phyloP scores from a whole-genome alignment of 2,113 vertebrate species.

The Bubo blakistoni region DNA sequence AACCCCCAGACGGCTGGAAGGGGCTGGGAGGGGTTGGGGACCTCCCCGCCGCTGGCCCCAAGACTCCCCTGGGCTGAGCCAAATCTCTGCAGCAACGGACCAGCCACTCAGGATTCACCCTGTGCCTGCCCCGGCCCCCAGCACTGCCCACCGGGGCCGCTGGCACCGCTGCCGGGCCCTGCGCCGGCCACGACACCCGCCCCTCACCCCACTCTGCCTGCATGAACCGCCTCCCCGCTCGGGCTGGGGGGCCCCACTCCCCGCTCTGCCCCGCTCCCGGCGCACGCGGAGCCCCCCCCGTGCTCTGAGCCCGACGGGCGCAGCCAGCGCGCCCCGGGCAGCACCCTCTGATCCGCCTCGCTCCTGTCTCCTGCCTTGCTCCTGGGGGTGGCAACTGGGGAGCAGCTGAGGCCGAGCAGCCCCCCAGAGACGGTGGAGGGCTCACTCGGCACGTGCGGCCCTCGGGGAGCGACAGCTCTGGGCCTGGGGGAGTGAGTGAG shows the following conservation, averaged over 20 bases:
- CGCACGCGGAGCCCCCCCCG: fast-evolving
- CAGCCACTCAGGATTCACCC: constrained; percentile 53
- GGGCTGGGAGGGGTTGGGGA: neutral
- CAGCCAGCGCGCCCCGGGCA: neutral
- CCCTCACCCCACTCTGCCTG: neutral
- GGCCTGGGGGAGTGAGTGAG: neutral
- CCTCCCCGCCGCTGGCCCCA: neutral
- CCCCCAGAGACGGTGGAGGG: neutral
- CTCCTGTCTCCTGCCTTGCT: neutral
- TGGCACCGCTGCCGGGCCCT: neutral
- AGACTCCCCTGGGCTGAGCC: neutral
- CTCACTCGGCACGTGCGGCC: fast-evolving
- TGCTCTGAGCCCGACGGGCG: neutral
- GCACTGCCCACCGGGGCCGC: neutral
- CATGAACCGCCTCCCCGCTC: neutral
- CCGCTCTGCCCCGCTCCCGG: neutral
- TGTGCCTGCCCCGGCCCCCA: neutral
- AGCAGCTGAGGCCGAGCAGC: neutral
- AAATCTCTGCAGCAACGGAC: neutral
- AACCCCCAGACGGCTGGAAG: neutral
- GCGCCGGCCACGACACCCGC: neutral
- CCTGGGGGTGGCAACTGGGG: neutral
- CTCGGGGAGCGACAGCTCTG: neutral
- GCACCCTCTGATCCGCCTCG: neutral
- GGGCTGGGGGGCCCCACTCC: neutral